Evolutionary conservation across 2,797 vertebrate genomes (phyloP).

Genomic region (Smutsia gigantea): DNA sequence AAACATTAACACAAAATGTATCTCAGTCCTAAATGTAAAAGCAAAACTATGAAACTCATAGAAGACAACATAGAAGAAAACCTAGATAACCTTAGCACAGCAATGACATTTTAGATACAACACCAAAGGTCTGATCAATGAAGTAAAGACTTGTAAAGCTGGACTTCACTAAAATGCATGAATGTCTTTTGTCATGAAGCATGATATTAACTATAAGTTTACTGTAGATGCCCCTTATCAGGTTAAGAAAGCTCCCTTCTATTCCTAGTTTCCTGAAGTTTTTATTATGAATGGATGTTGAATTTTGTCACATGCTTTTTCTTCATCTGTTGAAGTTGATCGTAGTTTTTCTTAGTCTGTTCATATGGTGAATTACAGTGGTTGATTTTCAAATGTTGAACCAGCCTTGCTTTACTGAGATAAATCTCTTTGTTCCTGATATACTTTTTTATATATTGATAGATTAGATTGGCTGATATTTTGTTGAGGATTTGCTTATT

Average conservation of each 20-base stretch:
- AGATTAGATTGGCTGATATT: not conserved
- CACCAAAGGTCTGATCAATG: not conserved
- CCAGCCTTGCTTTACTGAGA: not conserved
- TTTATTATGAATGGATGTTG: not conserved
- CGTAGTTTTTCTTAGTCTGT: not conserved
- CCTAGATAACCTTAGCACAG: not conserved
- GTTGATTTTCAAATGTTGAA: constrained; percentile 13
- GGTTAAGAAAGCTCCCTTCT: not conserved
- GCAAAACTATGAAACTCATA: not conserved
- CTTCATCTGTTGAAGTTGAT: not conserved
- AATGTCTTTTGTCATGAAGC: not conserved
- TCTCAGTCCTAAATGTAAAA: not conserved
- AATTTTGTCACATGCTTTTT: not conserved
- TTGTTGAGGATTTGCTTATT: not conserved
- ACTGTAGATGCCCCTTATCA: not conserved
- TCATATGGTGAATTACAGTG: not conserved
- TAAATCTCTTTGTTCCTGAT: not conserved
- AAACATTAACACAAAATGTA: not conserved
- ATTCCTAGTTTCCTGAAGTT: not conserved
- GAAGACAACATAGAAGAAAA: not conserved
- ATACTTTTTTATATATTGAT: not conserved
- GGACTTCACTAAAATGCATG: not conserved
- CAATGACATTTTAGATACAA: not conserved
- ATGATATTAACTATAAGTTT: not conserved
- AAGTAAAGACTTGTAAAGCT: not conserved